Base-by-base conservation (phyloP, 2,888 invertebrate genomes). In the Ceratothoa steindachneri region DNA sequence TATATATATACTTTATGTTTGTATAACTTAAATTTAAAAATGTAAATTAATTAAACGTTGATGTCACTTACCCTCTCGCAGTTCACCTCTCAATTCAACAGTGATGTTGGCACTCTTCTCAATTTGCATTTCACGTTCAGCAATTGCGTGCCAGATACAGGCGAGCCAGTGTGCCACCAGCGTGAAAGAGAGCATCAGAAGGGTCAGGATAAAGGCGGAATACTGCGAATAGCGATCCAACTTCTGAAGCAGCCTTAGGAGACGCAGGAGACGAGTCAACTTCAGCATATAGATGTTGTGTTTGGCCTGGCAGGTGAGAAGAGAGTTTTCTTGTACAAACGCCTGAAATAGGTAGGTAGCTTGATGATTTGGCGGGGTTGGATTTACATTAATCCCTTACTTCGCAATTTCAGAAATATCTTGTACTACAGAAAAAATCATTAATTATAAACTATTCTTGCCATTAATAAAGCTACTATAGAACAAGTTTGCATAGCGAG, bases 181-280 rank as follows among this genome's bases (percentile, higher is more conserved):
- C 60, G 94, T 92, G 86, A 97, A 97, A 82, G 92, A 93, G 73
- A 95, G 88, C 95, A 97, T 96, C 82, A 97, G 87, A 78, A 97
- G 88, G 12, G 95, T 94, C 80, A 97, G 87, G 82, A 97, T 95
- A 86, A 97, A 91, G 72, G 95, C 94, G 80, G 94, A 94, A 86
- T 97, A 96, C 85, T 97, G 96, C 9, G 95, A 95, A 86, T 96
- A 97, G 83, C 96, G 89, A 86, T 97, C 97, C 89, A 97, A 93
- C 87, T 97, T 97, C 87, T 96, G 96, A 80, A 96, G 87, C 69
- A 97, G 87, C 71, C 97, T 88, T 22, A 95, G 95, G 81, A 97
- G 87, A 71, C 97, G 89, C 41, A 41, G 87, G 82, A 97, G 87
- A 81, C 97, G 89, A 74, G 95, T 96, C 83, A 97, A 87, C 86